Base-by-base conservation (phyloP, 2,888 invertebrate species). In the Phalangium opilio region DNA sequence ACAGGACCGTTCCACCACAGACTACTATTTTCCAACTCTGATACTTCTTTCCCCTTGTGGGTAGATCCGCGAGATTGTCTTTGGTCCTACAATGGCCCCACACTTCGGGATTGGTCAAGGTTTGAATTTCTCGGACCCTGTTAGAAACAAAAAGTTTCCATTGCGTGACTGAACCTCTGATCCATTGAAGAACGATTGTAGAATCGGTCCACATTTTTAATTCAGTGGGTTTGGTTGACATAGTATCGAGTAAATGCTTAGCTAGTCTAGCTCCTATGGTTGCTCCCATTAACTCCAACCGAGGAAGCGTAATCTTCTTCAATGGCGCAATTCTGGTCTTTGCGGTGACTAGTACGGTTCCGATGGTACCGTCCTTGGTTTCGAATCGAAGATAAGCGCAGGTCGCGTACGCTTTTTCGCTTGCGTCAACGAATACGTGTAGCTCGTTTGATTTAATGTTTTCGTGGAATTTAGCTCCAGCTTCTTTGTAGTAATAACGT, bases 231-330 rank as follows among this genome's bases (percentile, higher is more conserved):
- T n/a, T n/a, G n/a, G n/a, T n/a, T 20, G 20, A 3, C 7, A 17
- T 12, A 41, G 41, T 12, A 17, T 15, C 3, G 20, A 3, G 12
- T n/a, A 41, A 27, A 17, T 21, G 27, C 2, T 41, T 1, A 18
- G 27, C 20, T 2, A 41, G 27, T 41, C 41, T 41, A 7, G 21
- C 27, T 41, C 41, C 19, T 7, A 17, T 40, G 12, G 40, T 17
- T 5, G 18, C 40, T 40, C 15, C 18, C 41, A 21, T 41, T 15
- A 21, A 20, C n/a, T 41, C 41, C 11, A 41, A 32, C 14, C 21
- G 41, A 41, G 41, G 41, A 32, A 41, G 20, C 8, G 41, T 20
- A n/a, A 41, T 41, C 14, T 41, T 41, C 41, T 41, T 41, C 21
- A 41, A 3, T 1, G 41, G 27, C 1, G 41, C 27, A 27, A 43